phyloP scores from a whole-genome alignment of 2,113 vertebrate genomes.

The Symphodus melops region DNA sequence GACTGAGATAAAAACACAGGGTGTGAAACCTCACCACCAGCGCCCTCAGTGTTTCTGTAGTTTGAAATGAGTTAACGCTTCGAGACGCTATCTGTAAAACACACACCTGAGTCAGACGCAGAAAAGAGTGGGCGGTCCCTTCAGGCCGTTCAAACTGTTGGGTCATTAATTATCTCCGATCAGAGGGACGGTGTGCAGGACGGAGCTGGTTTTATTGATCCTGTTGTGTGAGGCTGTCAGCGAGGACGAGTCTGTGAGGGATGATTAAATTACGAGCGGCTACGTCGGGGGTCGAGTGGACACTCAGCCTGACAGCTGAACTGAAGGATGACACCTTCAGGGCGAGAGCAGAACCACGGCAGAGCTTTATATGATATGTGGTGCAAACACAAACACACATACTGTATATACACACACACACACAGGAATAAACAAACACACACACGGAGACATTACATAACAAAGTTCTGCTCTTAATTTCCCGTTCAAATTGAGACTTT shows the following conservation, averaged over 20 bases:
- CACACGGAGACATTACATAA: neutral
- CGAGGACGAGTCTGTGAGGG: constrained; percentile 55
- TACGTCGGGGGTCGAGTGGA: constrained; percentile 44
- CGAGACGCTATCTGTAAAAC: neutral
- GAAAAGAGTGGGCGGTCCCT: neutral
- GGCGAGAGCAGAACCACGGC: constrained; percentile 3
- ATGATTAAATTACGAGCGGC: constrained; percentile 62
- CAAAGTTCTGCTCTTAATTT: constrained; percentile 5
- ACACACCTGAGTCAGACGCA: constrained; percentile 13
- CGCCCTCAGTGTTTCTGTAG: too few relatives aligned
- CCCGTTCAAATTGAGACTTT: constrained; percentile 25
- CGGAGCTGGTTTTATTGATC: constrained; percentile 53
- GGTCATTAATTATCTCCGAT: constrained; percentile 13
- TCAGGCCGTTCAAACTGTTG: neutral
- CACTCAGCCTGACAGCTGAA: constrained; percentile 69
- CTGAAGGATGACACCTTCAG: constrained; percentile 25
- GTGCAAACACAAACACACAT: neutral
- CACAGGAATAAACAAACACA: neutral
- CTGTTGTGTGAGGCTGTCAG: constrained; percentile 44
- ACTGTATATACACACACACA: neutral
- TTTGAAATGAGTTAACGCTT: neutral
- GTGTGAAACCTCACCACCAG: too few relatives aligned
- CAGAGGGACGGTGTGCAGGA: constrained; percentile 14
- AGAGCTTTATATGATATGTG: constrained; percentile 31
- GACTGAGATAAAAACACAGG: constrained; percentile 2